These are phyloP conservation scores for Penaeus indicus DNA, from an alignment of 1,140 invertebrate species.

Conservation along the genomic window DNA sequence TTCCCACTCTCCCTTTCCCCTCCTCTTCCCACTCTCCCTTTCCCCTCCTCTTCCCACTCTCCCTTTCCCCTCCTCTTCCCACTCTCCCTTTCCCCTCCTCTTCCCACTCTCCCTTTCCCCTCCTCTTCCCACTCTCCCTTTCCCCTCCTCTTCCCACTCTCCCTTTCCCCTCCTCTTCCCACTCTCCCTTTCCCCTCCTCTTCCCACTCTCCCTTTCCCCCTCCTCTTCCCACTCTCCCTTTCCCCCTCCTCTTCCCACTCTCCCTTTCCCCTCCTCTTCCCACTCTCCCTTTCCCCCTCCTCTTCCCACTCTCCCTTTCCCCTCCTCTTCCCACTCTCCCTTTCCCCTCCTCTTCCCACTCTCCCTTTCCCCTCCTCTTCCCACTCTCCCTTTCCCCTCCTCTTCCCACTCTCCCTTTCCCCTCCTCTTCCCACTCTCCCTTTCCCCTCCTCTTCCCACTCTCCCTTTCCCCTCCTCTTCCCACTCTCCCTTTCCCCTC, in stretches of 20 bases:
- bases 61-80: background rate
- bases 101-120: background rate
- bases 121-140: background rate
- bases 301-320: too few species aligned
- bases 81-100: too few species aligned
- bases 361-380: too few species aligned
- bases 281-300: too few species aligned
- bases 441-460: too few species aligned
- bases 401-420: too few species aligned
- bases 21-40: background rate
- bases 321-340: too few species aligned
- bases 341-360: too few species aligned
- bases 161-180: conserved; percentile 27
- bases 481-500: too few species aligned
- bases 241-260: background rate
- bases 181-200: background rate
- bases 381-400: too few species aligned
- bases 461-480: too few species aligned
- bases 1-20: background rate
- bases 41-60: conserved; percentile 6
- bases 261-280: background rate
- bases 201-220: background rate
- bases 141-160: conserved; percentile 1
- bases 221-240: background rate
- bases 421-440: too few species aligned